Conservation (phyloP, 2,888 invertebrate species). For the Phortica okadai region DNA sequence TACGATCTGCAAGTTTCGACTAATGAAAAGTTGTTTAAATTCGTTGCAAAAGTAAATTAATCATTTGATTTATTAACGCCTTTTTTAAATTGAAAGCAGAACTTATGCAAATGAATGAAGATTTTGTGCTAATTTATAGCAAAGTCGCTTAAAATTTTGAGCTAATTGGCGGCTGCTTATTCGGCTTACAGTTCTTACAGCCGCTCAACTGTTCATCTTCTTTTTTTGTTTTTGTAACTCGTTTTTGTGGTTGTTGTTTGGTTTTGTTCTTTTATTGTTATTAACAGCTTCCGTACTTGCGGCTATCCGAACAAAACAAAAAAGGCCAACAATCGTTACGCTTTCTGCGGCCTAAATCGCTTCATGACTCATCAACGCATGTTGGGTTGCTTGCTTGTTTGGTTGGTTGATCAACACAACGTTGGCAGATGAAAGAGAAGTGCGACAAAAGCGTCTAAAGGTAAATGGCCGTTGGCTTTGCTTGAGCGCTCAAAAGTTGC, state of each 20-base stretch:
- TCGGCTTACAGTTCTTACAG: too few species aligned
- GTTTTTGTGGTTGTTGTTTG: not conserved
- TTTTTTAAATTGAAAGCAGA: not conserved
- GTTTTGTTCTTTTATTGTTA: not conserved
- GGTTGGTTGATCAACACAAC: not conserved
- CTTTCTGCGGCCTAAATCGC: constrained; percentile 8
- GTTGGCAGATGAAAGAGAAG: not conserved
- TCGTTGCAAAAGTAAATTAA: too few species aligned
- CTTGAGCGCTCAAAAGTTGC: not conserved
- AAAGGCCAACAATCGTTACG: not conserved
- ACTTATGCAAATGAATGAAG: constrained; percentile 18
- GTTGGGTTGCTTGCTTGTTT: not conserved
- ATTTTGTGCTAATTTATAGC: too few species aligned
- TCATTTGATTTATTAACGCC: constrained; percentile 6
- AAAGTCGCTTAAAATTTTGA: too few species aligned
- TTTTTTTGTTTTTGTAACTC: too few species aligned
- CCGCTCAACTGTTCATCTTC: too few species aligned
- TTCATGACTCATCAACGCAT: constrained; percentile 3
- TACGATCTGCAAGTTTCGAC: too few species aligned
- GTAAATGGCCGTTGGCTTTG: constrained; percentile 3
- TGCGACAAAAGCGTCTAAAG: not conserved
- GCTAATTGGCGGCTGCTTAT: too few species aligned
- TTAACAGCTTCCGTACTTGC: not conserved
- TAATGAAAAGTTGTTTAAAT: too few species aligned
- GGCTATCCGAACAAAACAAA: not conserved